These are phyloP conservation scores for Aphelocoma coerulescens DNA, from an alignment of 2,113 vertebrate genomes.

Conservation along the genomic window DNA sequence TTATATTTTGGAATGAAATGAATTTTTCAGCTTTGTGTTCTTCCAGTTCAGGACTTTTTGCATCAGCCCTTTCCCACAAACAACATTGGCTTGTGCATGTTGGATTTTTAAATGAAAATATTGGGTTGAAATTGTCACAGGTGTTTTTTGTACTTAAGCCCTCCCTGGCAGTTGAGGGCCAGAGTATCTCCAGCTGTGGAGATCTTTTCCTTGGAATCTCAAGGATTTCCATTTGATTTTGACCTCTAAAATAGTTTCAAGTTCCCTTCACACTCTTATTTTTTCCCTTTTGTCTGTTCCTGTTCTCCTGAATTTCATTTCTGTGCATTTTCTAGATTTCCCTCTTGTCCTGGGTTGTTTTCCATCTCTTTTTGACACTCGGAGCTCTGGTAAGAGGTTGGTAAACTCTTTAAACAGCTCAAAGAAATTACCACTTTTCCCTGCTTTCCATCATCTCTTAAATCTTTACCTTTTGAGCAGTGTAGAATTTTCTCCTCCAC, in stretches of 20 bases:
- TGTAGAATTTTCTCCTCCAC: background rate
- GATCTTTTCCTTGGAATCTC: background rate
- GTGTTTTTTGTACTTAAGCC: background rate
- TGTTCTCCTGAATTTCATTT: background rate
- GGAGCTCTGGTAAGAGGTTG: background rate
- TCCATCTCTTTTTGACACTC: background rate
- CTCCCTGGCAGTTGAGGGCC: background rate
- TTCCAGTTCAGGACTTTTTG: background rate
- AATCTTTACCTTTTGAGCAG: background rate
- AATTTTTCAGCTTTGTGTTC: background rate
- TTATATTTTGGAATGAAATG: background rate
- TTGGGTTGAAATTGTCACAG: background rate
- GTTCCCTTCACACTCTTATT: background rate
- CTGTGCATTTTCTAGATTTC: background rate
- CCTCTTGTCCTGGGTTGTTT: background rate
- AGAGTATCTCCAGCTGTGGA: background rate
- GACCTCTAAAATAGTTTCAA: background rate
- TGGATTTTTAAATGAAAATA: background rate
- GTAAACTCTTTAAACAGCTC: background rate
- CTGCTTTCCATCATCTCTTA: background rate
- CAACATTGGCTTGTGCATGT: background rate
- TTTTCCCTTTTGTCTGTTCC: background rate
- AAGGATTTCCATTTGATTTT: background rate
- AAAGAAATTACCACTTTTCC: background rate
- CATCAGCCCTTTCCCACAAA: background rate